phyloP scores from a whole-genome alignment of 2,113 vertebrate genomes.

The Rhinogobius similis region DNA sequence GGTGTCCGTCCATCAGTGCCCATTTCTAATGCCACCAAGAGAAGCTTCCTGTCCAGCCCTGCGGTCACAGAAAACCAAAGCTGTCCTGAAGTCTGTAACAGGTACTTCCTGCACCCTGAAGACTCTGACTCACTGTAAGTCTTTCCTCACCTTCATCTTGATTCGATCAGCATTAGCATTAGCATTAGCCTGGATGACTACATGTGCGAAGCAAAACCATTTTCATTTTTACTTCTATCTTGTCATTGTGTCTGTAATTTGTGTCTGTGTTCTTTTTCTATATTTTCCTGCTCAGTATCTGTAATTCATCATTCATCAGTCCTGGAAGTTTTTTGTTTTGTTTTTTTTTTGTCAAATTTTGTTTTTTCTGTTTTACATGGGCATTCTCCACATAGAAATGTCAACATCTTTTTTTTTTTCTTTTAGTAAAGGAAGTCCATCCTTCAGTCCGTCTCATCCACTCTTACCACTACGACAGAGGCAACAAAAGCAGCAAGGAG shows the following conservation, averaged over 20 bases:
- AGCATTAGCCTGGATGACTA: constrained; percentile 8
- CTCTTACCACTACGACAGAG: constrained; percentile 91
- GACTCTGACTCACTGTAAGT: constrained; percentile 87
- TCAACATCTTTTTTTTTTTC: not conserved
- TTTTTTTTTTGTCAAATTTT: not conserved
- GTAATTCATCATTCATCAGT: not conserved
- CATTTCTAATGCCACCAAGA: constrained; percentile 93
- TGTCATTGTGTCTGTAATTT: not conserved
- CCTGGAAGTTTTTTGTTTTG: not conserved
- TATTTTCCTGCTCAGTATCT: not conserved
- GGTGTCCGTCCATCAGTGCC: constrained; percentile 85
- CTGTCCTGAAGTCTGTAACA: constrained; percentile 81
- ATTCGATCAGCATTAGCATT: constrained; percentile 26
- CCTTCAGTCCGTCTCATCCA: constrained; percentile 87
- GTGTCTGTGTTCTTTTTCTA: not conserved
- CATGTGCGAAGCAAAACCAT: not conserved
- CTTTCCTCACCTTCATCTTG: constrained; percentile 47
- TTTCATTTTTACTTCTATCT: not conserved
- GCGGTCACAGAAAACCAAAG: constrained; percentile 67
- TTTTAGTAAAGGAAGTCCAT: constrained; percentile 80
- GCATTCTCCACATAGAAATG: not conserved
- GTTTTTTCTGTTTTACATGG: not conserved
- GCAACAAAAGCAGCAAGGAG: constrained; percentile 87
- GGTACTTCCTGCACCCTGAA: constrained; percentile 87
- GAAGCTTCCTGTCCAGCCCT: constrained; percentile 87